Evolutionary conservation across 2,888 invertebrate species (phyloP).

Genomic region (Noctua janthe): DNA sequence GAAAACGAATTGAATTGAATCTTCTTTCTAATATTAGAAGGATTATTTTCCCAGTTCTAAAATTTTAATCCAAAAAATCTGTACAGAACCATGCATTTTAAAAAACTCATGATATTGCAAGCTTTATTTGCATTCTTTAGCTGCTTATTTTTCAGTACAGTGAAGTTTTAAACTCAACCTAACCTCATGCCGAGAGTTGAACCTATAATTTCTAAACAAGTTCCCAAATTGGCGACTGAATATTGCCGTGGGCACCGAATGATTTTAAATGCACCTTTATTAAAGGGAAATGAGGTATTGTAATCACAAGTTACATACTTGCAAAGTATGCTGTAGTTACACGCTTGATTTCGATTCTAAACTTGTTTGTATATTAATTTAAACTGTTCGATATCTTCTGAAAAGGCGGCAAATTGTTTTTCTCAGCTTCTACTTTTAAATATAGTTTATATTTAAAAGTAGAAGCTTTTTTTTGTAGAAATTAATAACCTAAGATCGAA

Average conservation of each 20-base stretch:
- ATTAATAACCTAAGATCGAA: no score
- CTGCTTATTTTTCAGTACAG: conserved; percentile 60
- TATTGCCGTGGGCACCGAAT: conserved; percentile 81
- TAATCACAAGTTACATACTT: conserved; percentile 81
- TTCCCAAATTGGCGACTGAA: conserved; percentile 88
- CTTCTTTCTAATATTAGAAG: neutral
- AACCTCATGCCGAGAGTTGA: conserved; percentile 79
- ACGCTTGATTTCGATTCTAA: conserved; percentile 47
- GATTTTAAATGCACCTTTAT: conserved; percentile 86
- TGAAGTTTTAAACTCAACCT: conserved; percentile 72
- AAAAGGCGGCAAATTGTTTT: neutral
- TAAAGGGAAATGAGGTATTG: conserved; percentile 87
- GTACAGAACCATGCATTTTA: conserved; percentile 12
- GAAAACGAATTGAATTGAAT: neutral
- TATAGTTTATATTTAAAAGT: neutral
- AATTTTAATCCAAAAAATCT: neutral
- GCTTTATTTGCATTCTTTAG: conserved; percentile 55
- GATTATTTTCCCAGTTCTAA: neutral
- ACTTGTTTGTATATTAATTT: conserved; percentile 52
- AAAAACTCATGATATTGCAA: conserved; percentile 15
- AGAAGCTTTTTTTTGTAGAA: no score
- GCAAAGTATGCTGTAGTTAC: conserved; percentile 61
- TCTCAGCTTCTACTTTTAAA: neutral
- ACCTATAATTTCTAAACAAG: conserved; percentile 90
- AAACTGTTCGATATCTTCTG: conserved; percentile 11